phyloP scores from a whole-genome alignment of 1,140 invertebrate species.

The Drosophila navojoa region DNA sequence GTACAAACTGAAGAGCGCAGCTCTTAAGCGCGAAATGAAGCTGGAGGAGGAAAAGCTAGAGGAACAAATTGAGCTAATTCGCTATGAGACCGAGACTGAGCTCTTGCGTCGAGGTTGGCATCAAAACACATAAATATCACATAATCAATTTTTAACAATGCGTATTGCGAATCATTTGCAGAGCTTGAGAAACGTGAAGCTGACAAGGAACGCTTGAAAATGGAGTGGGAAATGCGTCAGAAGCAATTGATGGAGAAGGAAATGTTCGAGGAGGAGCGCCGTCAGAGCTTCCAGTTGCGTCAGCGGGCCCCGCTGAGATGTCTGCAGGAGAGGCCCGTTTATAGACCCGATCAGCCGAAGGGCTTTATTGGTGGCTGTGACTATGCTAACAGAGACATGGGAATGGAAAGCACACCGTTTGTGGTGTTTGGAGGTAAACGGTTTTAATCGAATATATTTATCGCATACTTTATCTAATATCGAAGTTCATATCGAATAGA shows the following conservation, averaged over 20 bases:
- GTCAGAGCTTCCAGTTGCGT: slow-evolving; percentile 88
- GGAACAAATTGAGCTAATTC: slow-evolving; percentile 96
- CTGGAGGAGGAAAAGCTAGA: slow-evolving; percentile 95
- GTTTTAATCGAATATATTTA: not conserved
- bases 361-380: slow-evolving; percentile 58
- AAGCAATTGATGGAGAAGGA: slow-evolving; percentile 91
- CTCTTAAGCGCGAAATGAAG: slow-evolving; percentile 94
- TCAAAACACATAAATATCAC: not conserved
- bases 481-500: not conserved
- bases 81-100: slow-evolving; percentile 95
- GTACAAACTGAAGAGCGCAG: slow-evolving; percentile 94
- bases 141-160: slow-evolving; percentile 19
- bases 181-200: slow-evolving; percentile 93
- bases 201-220: slow-evolving; percentile 92
- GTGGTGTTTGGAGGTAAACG: slow-evolving; percentile 65
- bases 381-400: slow-evolving; percentile 36
- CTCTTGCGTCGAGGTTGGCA: slow-evolving; percentile 91
- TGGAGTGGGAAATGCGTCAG: slow-evolving; percentile 94
- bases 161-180: slow-evolving; percentile 55
- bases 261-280: slow-evolving; percentile 89
- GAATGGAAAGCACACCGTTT: slow-evolving; percentile 59
- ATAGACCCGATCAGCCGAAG: slow-evolving; percentile 87
- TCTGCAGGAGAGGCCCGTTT: slow-evolving; percentile 91
- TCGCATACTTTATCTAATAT: not conserved
- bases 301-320: slow-evolving; percentile 92